Evolutionary conservation across 1,140 invertebrate genomes (phyloP), one percentile per base, ranked within the genome.

Genomic region (Mycetomoellerius zeteki): DNA sequence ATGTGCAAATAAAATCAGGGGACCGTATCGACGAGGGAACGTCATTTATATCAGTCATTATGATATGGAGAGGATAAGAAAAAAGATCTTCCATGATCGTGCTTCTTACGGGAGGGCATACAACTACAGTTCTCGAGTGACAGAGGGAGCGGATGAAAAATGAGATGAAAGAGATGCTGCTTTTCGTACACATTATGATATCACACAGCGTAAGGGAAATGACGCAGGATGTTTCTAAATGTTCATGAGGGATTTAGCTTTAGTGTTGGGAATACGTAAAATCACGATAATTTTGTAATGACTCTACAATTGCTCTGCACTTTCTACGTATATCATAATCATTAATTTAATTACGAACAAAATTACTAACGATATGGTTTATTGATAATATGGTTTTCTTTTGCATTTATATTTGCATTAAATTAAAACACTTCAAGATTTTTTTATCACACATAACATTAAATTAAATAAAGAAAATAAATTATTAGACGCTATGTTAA

Each of bases 1-100:
- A 84, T 84, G 86, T 87, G 60, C 69, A 85, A 84, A 72, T 87
- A 14, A 84, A 87, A 84, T 85, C 21, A 43, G 21, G 43, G 16
- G 8, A 65, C 43, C 10, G 43, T 77, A 37, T 76, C 73, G 75
- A 78, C 21, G 43, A 58, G 19, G n/a, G 7, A n/a, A 19, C 12
- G 43, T 54, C 27, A 16, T 50, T 54, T 62, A 86, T 78, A 86
- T 71, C 85, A 86, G 54, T 43, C 56, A 47, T 87, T 43, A 19
- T 62, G 24, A 52, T 19, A 77, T 56, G 50, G n/a, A 43, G 54
- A 8, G 30, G 43, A 8, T 47, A 50, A 14, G 3, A 60, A 33
- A 69, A 71, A 27, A 64, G 72, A 58, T 43, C 21, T n/a, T 67
- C 72, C 43, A 60, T 21, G 76, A 69, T 58, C 77, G 88, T 89